These are phyloP conservation scores for Leucoraja ocellata DNA, from an alignment of 2,797 vertebrate genomes.

Conservation along the genomic window DNA sequence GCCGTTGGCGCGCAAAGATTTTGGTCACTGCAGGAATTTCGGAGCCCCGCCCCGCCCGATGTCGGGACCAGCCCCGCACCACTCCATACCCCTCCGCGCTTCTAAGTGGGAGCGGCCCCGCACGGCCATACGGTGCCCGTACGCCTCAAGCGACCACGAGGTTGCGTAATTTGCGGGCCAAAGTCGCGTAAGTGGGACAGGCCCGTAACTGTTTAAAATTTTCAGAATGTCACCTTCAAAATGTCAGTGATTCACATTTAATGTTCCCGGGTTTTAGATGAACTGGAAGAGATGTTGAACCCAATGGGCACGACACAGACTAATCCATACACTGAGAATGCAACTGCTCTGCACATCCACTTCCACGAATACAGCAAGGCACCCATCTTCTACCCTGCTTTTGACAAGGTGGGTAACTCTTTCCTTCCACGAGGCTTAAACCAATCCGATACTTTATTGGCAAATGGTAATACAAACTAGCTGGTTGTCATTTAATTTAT, in stretches of 20 bases:
- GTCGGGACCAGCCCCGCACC: too few species aligned
- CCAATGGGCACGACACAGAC: conserved; percentile 94
- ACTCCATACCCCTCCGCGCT: too few species aligned
- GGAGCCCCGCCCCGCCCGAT: too few species aligned
- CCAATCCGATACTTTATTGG: background rate
- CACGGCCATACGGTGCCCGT: too few species aligned
- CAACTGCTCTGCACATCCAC: conserved; percentile 80
- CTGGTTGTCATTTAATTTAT: too few species aligned
- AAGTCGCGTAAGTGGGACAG: too few species aligned
- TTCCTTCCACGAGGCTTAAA: background rate
- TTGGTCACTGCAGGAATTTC: too few species aligned
- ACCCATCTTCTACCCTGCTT: conserved; percentile 79
- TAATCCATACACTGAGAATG: conserved; percentile 92
- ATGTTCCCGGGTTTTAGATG: conserved; percentile 66
- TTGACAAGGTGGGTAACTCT: conserved; percentile 79
- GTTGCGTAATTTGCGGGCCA: too few species aligned
- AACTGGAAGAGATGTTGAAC: conserved; percentile 98
- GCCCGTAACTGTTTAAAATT: background rate
- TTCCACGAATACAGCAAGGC: conserved; percentile 77
- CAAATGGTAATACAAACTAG: background rate
- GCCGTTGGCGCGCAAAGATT: too few species aligned
- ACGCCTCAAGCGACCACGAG: too few species aligned
- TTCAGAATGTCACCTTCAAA: background rate
- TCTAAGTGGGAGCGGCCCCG: too few species aligned
- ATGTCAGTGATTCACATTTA: background rate